Percentiles rank a stretch among this genome's conserved stretches.
Evolutionary conservation across 2,888 invertebrate genomes (phyloP).

Genomic region (Hirtodrosophila duncani): DNA sequence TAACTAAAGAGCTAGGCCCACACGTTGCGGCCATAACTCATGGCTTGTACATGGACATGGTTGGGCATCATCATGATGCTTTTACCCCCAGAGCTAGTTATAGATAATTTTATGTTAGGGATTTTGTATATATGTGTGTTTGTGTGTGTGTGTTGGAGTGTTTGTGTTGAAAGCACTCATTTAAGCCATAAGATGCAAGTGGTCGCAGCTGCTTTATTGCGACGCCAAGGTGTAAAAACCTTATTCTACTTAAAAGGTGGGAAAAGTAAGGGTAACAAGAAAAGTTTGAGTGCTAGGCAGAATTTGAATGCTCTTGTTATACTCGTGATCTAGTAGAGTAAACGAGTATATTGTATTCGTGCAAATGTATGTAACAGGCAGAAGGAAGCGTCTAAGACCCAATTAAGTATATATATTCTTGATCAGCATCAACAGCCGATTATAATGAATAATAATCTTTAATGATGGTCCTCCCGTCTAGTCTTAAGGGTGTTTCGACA

Average conservation of each 20-base stretch:
- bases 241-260: no score
- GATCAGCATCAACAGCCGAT: no score
- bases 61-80: slow-evolving; percentile 46
- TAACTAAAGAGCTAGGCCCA: slow-evolving; percentile 55
- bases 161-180: slow-evolving; percentile 20
- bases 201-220: slow-evolving; percentile 7
- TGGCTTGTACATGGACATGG: slow-evolving; percentile 26
- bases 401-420: no score
- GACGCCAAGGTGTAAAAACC: not conserved
- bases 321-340: no score
- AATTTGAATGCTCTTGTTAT: no score
- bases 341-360: no score
- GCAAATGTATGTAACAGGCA: no score
- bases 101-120: slow-evolving; percentile 35
- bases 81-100: slow-evolving; percentile 50
- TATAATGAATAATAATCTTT: slow-evolving; percentile 65
- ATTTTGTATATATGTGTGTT: not conserved
- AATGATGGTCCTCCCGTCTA: slow-evolving; percentile 27
- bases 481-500: slow-evolving; percentile 48
- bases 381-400: no score
- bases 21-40: slow-evolving; percentile 68
- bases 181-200: slow-evolving; percentile 30
- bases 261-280: slow-evolving; percentile 3
- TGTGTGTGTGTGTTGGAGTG: not conserved
- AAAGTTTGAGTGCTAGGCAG: slow-evolving; percentile 7